Evolutionary conservation across 2,113 vertebrate genomes (phyloP).

Genomic region (Microtus ochrogaster): DNA sequence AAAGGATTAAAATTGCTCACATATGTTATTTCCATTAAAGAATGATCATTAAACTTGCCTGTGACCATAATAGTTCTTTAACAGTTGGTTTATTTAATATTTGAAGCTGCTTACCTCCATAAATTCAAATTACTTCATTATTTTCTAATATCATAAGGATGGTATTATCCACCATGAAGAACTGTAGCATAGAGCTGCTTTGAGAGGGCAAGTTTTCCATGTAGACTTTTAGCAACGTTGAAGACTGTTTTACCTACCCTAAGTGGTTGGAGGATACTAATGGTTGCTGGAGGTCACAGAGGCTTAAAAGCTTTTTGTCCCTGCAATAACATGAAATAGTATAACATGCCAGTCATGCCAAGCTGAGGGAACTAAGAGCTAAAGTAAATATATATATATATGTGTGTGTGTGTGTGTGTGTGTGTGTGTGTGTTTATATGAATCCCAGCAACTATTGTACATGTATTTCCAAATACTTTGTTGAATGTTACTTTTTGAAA

Average conservation of each 20-base stretch:
- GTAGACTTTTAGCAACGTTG: not conserved
- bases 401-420: not conserved
- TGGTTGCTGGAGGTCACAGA: not conserved
- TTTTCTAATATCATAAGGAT: not conserved
- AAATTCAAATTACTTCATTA: not conserved
- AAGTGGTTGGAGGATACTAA: not conserved
- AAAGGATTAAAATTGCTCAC: not conserved
- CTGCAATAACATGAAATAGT: no score
- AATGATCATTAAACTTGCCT: not conserved
- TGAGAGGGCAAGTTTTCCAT: not conserved
- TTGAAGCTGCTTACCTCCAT: not conserved
- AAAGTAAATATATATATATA: not conserved
- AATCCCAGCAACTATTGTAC: not conserved
- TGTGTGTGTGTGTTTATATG: not conserved
- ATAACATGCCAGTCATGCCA: fast-evolving
- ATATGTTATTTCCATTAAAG: slow-evolving; percentile 8
- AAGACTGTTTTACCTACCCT: not conserved
- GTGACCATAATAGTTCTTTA: not conserved
- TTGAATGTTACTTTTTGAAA: not conserved
- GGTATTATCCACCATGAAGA: not conserved
- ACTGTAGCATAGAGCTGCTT: not conserved
- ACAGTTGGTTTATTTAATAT: not conserved
- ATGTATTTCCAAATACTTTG: not conserved
- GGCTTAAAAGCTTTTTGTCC: not conserved
- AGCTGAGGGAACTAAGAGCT: not conserved